Evolutionary conservation across 2,797 vertebrate species (phyloP).

Genomic region (Sylvilagus floridanus): DNA sequence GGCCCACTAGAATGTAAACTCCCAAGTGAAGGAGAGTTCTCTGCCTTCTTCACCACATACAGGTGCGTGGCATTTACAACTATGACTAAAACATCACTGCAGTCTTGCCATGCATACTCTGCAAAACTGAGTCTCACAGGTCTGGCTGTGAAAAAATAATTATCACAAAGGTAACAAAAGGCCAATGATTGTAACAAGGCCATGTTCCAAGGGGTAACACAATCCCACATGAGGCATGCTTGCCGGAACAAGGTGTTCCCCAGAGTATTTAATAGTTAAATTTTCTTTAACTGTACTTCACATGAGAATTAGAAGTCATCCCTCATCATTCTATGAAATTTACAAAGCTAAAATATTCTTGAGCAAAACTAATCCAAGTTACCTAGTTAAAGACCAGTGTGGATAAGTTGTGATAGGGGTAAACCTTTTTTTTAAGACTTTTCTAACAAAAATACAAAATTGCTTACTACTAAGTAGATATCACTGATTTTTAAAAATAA

Average conservation of each 20-base stretch:
- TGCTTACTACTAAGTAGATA: slow-evolving; percentile 7
- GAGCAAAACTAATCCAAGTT: slow-evolving; percentile 24
- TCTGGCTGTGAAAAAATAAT: background rate
- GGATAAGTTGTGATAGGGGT: background rate
- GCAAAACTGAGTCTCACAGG: background rate
- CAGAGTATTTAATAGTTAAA: background rate
- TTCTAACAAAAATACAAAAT: slow-evolving; percentile 11
- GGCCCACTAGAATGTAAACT: background rate
- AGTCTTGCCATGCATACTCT: background rate
- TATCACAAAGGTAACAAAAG: background rate
- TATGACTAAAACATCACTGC: background rate
- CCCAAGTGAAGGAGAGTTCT: background rate
- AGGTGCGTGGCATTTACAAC: too few relatives aligned
- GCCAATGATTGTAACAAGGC: background rate
- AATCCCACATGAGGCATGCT: background rate
- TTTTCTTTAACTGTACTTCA: slow-evolving; percentile 14
- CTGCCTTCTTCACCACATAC: background rate
- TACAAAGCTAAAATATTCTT: slow-evolving; percentile 46
- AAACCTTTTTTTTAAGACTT: background rate
- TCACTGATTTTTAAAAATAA: slow-evolving; percentile 2
- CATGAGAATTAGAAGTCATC: background rate
- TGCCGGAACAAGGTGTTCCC: background rate
- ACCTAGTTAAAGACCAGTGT: background rate
- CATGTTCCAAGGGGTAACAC: background rate
- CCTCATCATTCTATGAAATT: background rate